Percentiles rank a stretch among this genome's conserved stretches.
Evolutionary conservation across 2,797 vertebrate genomes (phyloP).

Genomic region (Sebastes goodei): DNA sequence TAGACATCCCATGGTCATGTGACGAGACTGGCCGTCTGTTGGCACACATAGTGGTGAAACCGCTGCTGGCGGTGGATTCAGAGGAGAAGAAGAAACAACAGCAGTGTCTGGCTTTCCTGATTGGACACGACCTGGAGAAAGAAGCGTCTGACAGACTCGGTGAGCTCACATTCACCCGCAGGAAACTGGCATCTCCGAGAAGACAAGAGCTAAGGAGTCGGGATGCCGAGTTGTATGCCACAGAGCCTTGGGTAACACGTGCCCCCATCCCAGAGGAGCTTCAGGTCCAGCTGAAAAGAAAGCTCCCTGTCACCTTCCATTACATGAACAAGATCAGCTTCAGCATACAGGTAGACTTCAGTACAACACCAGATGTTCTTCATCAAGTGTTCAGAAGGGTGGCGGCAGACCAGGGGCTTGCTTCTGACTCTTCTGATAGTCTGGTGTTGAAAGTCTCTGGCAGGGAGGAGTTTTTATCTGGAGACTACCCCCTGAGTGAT

Average conservation of each 20-base stretch:
- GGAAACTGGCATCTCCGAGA: conserved; percentile 79
- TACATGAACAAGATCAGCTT: conserved; percentile 71
- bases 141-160: conserved; percentile 70
- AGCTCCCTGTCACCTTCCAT: conserved; percentile 69
- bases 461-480: conserved; percentile 82
- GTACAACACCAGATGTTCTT: conserved; percentile 46
- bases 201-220: conserved; percentile 73
- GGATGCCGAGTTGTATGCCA: conserved; percentile 69
- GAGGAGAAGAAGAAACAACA: conserved; percentile 61
- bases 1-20: conserved; percentile 76
- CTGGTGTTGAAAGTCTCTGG: conserved; percentile 80
- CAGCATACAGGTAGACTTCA: conserved; percentile 49
- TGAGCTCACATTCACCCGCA: conserved; percentile 81
- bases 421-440: conserved; percentile 26
- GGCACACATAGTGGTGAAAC: conserved; percentile 66
- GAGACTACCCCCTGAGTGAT: conserved; percentile 65
- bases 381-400: conserved; percentile 48
- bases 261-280: conserved; percentile 66
- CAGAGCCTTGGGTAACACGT: conserved; percentile 80
- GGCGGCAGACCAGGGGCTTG: conserved; percentile 33
- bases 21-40: conserved; percentile 53
- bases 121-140: conserved; percentile 76
- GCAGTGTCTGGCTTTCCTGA: conserved; percentile 69
- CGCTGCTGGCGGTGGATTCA: conserved; percentile 37
- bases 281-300: conserved; percentile 48